Conservation (phyloP, 2,888 invertebrate species). For the Scrobipalpa costella region DNA sequence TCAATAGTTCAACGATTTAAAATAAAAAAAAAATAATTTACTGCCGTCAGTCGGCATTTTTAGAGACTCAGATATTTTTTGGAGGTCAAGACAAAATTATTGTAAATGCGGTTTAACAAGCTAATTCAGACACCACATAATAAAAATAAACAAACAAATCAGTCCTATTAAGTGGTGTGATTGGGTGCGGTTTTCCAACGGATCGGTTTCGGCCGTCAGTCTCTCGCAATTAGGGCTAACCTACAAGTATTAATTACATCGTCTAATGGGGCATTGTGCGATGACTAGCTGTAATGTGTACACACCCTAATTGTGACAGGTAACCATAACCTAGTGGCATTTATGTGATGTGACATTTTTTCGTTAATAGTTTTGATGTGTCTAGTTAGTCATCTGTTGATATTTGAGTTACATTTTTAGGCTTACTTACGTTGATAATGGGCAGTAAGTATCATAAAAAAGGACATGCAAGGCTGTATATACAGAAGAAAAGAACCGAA, state of each 20-base stretch:
- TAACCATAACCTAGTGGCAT: constrained; percentile 22
- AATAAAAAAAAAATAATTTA: too few species aligned
- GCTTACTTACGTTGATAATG: too few species aligned
- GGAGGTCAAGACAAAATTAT: too few species aligned
- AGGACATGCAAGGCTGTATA: too few species aligned
- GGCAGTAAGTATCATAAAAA: too few species aligned
- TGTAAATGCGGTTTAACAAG: too few species aligned
- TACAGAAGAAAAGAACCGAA: too few species aligned
- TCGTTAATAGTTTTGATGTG: not conserved
- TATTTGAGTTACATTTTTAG: too few species aligned
- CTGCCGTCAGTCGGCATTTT: too few species aligned
- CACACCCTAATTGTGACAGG: constrained; percentile 49
- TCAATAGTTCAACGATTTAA: too few species aligned
- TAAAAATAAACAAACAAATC: not conserved
- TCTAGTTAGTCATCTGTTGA: too few species aligned
- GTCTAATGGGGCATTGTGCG: constrained; percentile 72
- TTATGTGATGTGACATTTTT: constrained; percentile 9
- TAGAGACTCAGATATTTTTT: too few species aligned
- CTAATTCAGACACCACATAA: not conserved
- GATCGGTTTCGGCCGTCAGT: constrained; percentile 59
- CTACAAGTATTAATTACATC: constrained; percentile 76
- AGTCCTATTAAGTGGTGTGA: constrained; percentile 19
- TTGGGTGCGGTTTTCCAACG: constrained; percentile 65
- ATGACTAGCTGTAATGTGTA: constrained; percentile 60
- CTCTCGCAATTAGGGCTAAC: constrained; percentile 72